Conservation (phyloP, 2,888 invertebrate species). For the Timema podura region DNA sequence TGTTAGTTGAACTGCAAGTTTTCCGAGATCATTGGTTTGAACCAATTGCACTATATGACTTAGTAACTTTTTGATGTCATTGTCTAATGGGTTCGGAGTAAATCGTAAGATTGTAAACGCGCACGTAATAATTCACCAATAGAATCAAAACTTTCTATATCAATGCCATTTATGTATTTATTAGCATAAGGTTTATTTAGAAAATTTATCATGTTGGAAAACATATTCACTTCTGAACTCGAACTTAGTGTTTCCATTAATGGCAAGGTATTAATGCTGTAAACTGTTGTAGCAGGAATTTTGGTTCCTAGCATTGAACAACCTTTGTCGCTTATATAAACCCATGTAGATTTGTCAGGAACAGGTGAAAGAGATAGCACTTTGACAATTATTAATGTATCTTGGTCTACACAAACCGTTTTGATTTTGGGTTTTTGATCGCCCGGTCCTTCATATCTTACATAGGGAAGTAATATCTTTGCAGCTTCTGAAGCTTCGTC, state of each 20-base stretch:
- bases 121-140: conserved; percentile 15
- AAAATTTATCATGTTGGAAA: conserved; percentile 4
- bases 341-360: too few species aligned
- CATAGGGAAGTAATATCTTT: conserved; percentile 19
- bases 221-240: neutral
- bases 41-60: neutral
- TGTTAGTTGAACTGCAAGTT: neutral
- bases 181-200: conserved; percentile 15
- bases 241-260: conserved; percentile 16
- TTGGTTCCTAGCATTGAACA: neutral
- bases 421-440: conserved; percentile 1
- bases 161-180: conserved; percentile 11
- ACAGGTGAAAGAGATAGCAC: too few species aligned
- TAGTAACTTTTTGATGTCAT: neutral
- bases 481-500: conserved; percentile 14
- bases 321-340: neutral
- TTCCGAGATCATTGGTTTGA: neutral
- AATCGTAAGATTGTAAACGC: conserved; percentile 18
- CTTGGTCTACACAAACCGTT: neutral
- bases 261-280: conserved; percentile 14
- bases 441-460: conserved; percentile 13
- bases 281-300: conserved; percentile 15
- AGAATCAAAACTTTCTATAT: conserved; percentile 14
- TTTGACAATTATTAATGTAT: too few species aligned
- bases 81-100: conserved; percentile 4